These are phyloP conservation scores for Oryctes rhinoceros DNA, from an alignment of 1,140 invertebrate species.

Conservation along the genomic window DNA sequence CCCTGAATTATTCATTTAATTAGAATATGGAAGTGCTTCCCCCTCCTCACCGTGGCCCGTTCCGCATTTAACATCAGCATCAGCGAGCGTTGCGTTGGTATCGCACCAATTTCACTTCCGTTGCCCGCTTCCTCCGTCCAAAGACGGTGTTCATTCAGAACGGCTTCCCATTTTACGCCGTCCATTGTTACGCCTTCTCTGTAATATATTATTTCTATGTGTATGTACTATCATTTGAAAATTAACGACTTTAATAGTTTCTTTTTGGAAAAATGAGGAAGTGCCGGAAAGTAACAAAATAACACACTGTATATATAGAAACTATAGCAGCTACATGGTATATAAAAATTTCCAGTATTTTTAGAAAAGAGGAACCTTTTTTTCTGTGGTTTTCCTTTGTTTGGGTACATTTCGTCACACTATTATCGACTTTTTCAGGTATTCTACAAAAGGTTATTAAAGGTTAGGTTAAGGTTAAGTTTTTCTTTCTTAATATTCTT, in stretches of 20 bases:
- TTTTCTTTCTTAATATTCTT: no score
- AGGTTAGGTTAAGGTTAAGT: no score
- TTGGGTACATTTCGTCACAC: no score
- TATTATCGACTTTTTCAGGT: no score
- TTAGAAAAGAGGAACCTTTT: no score
- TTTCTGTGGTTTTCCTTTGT: no score
- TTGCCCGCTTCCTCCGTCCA: neutral
- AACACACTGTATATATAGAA: no score
- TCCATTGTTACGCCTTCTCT: conserved; percentile 1
- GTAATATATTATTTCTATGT: neutral
- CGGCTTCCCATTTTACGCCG: neutral
- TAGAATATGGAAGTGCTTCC: conserved; percentile 44
- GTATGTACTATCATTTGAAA: neutral
- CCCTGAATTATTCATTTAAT: conserved; percentile 48
- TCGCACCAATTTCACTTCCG: conserved; percentile 20
- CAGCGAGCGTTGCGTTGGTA: conserved; percentile 13
- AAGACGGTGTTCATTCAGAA: neutral
- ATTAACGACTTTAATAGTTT: neutral
- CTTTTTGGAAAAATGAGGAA: no score
- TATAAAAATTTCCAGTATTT: no score
- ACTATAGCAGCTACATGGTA: no score
- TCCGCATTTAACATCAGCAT: conserved; percentile 28
- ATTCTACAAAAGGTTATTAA: no score
- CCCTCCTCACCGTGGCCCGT: conserved; percentile 23
- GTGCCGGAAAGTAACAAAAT: no score